phyloP scores from a whole-genome alignment of 2,113 vertebrate genomes.

The Catharus bicknelli region DNA sequence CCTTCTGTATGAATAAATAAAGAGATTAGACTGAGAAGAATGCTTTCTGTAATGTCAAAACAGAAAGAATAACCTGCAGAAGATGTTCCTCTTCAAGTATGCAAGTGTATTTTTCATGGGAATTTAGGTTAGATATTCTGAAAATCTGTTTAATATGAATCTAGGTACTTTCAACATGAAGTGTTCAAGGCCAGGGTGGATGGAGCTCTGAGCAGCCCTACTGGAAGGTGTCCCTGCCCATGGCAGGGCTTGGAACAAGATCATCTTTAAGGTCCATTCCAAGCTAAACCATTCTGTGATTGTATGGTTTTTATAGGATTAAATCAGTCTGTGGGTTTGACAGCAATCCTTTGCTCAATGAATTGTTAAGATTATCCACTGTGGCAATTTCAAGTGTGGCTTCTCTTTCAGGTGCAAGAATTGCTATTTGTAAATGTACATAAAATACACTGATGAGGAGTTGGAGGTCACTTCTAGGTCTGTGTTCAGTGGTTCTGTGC shows the following conservation, averaged over 20 bases:
- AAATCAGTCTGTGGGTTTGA: background rate
- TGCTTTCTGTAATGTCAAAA: background rate
- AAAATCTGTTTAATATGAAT: background rate
- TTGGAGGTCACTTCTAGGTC: background rate
- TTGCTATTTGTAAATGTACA: rapidly evolving
- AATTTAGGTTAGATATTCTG: background rate
- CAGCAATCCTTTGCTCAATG: background rate
- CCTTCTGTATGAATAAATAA: background rate
- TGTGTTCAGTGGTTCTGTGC: background rate
- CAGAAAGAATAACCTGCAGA: background rate
- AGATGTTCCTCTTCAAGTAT: background rate
- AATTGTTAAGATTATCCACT: background rate
- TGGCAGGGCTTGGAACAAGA: background rate
- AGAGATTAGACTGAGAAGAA: background rate
- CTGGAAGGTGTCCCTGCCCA: background rate
- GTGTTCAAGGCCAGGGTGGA: background rate
- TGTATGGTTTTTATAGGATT: background rate
- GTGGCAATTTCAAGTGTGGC: rapidly evolving
- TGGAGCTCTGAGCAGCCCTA: background rate
- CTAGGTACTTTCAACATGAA: background rate
- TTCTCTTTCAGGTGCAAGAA: background rate
- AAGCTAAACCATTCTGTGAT: background rate
- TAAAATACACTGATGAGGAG: background rate
- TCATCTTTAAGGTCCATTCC: background rate
- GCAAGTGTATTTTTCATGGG: background rate